Percentiles rank a stretch among this genome's conserved stretches.
These are phyloP conservation scores for Drosophila yooni DNA, from an alignment of 2,888 invertebrate genomes.

Conservation along the genomic window DNA sequence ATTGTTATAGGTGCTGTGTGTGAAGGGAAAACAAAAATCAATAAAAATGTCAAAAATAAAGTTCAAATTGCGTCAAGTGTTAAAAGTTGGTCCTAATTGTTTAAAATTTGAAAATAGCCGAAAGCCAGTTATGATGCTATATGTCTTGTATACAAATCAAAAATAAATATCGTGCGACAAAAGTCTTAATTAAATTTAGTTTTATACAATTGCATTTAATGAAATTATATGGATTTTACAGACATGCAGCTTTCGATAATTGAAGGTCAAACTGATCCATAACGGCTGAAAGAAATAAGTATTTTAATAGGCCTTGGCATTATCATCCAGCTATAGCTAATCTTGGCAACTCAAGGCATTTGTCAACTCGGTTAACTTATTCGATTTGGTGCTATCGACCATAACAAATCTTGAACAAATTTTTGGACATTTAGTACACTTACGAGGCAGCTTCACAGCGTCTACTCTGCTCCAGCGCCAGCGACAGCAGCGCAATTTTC, in stretches of 20 bases:
- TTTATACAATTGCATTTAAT: constrained; percentile 33
- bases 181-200: constrained; percentile 32
- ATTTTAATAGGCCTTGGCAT: constrained; percentile 2
- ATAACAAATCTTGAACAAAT: neutral
- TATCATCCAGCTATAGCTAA: constrained; percentile 8
- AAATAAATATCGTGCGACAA: constrained; percentile 33
- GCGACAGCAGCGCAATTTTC: constrained; percentile 40
- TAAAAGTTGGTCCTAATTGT: constrained; percentile 40
- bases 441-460: constrained; percentile 46
- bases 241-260: constrained; percentile 4
- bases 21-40: neutral
- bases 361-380: constrained; percentile 10
- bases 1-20: constrained; percentile 38
- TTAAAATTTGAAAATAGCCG: constrained; percentile 18
- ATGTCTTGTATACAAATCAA: constrained; percentile 10
- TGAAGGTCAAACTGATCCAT: constrained; percentile 20
- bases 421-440: constrained; percentile 20
- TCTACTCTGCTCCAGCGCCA: constrained; percentile 33
- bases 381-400: neutral
- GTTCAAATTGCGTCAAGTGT: constrained; percentile 7
- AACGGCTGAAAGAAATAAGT: constrained; percentile 1
- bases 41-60: constrained; percentile 1
- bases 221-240: constrained; percentile 2
- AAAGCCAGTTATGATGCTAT: constrained; percentile 23
- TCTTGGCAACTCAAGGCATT: constrained; percentile 26